A percentile compares a stretch with the other conserved stretches of the same genome.
phyloP scores from a whole-genome alignment of 2,888 invertebrate species.

The Lasioglossum pauxillum region DNA sequence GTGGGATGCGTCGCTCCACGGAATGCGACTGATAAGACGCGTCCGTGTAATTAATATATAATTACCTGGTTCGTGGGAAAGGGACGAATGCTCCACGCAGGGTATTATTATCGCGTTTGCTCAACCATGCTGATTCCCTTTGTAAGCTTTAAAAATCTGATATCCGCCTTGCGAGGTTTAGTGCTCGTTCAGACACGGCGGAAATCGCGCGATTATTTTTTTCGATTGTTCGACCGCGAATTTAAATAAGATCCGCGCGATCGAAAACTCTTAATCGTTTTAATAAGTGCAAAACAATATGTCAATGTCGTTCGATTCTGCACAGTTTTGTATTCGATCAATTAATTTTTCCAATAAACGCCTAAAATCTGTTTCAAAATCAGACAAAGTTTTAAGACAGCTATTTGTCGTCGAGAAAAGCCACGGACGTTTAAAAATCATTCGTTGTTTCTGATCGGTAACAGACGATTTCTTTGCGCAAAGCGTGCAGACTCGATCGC shows the following conservation, averaged over 20 bases:
- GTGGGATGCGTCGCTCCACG: background rate
- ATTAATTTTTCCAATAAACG: background rate
- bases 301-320: background rate
- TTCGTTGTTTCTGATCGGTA: background rate
- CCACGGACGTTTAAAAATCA: background rate
- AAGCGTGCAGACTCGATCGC: conserved; percentile 14
- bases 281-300: too few species aligned
- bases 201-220: too few species aligned
- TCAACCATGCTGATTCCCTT: background rate
- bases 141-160: background rate
- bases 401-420: too few species aligned
- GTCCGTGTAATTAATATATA: background rate
- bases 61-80: background rate
- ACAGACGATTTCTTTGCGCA: conserved; percentile 42
- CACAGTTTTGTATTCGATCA: background rate
- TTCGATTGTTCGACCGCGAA: too few species aligned
- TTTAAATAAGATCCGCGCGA: too few species aligned
- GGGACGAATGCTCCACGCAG: background rate
- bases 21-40: conserved; percentile 4
- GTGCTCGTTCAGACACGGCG: too few species aligned
- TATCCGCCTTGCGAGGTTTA: too few species aligned
- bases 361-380: background rate
- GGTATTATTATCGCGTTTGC: background rate
- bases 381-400: too few species aligned
- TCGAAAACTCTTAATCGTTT: too few species aligned